Evolutionary conservation across 1,140 invertebrate genomes (phyloP).

Genomic region (Metaphire vulgaris): DNA sequence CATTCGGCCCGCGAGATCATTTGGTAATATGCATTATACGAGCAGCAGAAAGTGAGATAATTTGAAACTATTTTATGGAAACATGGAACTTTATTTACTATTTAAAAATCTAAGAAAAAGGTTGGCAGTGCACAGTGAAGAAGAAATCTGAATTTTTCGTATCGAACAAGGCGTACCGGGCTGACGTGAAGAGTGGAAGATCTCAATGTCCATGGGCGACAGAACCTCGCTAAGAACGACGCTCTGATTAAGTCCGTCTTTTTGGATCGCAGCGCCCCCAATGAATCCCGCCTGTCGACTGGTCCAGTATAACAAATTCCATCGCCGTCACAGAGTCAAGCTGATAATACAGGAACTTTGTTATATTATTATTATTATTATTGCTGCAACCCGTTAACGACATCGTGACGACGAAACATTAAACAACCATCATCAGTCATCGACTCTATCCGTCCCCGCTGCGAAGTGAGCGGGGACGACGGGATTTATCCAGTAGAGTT

Average conservation of each 20-base stretch:
- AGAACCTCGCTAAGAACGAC: constrained; percentile 69
- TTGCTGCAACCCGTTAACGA: background rate
- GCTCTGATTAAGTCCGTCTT: constrained; percentile 51
- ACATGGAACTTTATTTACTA: no score
- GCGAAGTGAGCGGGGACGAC: background rate
- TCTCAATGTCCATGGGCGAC: background rate
- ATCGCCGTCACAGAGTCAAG: background rate
- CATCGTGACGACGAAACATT: background rate
- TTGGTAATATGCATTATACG: no score
- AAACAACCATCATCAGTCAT: background rate
- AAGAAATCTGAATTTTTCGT: no score
- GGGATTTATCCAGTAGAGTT: constrained; percentile 71
- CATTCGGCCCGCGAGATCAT: no score
- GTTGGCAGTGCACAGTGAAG: no score
- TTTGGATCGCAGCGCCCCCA: constrained; percentile 46
- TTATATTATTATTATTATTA: no score
- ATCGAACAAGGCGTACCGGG: background rate
- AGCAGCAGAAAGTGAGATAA: no score
- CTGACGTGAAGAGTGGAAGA: background rate
- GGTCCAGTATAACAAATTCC: constrained; percentile 48
- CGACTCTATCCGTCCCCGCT: background rate
- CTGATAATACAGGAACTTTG: no score
- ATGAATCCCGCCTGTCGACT: constrained; percentile 49
- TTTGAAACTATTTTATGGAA: no score
- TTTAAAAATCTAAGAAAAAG: no score